Conservation (phyloP, 1,140 invertebrate genomes). For the Brachionus plicatilis region DNA sequence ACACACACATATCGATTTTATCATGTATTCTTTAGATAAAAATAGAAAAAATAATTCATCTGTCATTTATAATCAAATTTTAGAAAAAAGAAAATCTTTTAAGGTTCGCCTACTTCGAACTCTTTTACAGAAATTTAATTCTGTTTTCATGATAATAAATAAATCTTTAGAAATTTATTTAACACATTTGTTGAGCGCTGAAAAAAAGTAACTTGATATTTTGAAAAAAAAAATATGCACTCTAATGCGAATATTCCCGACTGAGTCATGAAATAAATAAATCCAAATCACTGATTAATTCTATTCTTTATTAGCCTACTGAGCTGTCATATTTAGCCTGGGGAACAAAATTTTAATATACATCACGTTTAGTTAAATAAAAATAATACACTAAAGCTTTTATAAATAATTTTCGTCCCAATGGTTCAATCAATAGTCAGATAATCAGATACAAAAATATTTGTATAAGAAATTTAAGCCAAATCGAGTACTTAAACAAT, state of each 20-base stretch:
- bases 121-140: not conserved
- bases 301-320: not conserved
- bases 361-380: not conserved
- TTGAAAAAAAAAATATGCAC: not conserved
- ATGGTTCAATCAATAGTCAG: not conserved
- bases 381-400: not conserved
- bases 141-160: not conserved
- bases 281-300: not conserved
- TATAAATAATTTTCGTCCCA: not conserved
- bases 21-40: not conserved
- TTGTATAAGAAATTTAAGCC: not conserved
- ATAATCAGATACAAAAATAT: not conserved
- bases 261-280: not conserved
- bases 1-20: not conserved
- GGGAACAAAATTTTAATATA: not conserved
- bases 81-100: not conserved
- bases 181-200: not conserved
- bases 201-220: not conserved
- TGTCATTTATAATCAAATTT: not conserved
- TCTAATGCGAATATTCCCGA: not conserved
- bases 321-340: not conserved
- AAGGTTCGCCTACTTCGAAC: not conserved
- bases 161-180: not conserved
- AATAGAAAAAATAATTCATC: not conserved
- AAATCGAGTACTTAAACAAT: not conserved